Evolutionary conservation across 1,140 invertebrate species (phyloP), one percentile per base, ranked within the genome.

Genomic region (Pseudoatta argentina): DNA sequence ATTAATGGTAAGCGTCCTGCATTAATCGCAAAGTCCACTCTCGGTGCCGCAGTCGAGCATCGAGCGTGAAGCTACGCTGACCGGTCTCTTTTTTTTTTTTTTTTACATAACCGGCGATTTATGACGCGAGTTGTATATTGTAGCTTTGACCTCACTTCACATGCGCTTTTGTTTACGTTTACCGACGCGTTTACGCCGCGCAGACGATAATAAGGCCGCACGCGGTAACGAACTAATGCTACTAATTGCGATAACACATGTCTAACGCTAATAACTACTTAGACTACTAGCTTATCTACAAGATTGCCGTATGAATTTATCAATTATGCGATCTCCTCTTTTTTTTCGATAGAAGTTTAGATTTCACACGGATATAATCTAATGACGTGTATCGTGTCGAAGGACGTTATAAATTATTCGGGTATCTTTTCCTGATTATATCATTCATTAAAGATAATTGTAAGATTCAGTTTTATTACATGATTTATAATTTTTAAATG

Each of bases 231-330:
- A 85, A 66, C 48, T 77, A 73, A 83, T 48, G 39, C 16, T 30
- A 72, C 71, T 85, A 85, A 85, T 85, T 78, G 67, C 82, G 82
- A 85, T 85, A 66, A 78, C 82, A 61, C 61, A 34, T 53, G 73
- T 64, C 34, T 53, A 39, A 82, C 27, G 39, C 53, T 83, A 83
- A 83, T 75, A 83, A 44, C 79, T 63, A 61, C 69, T 75, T 61
- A 34, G 24, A 61, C 59, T 55, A 24, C 18, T 4, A 27, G 5
- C 39, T 83, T 73, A 81, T 81, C 78, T 55, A 57, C 66, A 14
- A 10, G 7, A 75, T 83, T 69, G 8, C 27, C 21, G 48, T 59
- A 51, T 8, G 39, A 51, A 61, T 59, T 82, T 73, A 48, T 61
- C 24, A 48, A 24, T 71, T 55, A 18, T 14, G 24, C 39, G 14